Base-by-base conservation (phyloP, 2,113 vertebrate genomes). In the Oxyruncus cristatus region DNA sequence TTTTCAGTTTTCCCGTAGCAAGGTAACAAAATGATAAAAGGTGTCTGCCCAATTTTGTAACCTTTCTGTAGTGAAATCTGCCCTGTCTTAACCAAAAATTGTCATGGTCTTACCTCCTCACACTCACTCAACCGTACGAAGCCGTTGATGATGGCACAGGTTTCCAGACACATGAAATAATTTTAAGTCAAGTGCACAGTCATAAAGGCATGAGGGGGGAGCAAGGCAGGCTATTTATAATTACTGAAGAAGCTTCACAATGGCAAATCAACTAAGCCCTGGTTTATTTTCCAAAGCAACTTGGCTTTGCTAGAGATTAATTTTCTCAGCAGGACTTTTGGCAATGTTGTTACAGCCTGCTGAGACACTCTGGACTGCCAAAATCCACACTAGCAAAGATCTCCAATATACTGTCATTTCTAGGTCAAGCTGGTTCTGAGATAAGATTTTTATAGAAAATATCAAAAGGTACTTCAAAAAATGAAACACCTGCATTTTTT, bases 301-400 rank as follows among this genome's bases (percentile, higher is more conserved):
- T 85, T 70, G 53, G 58, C 72, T 86, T 52, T 83, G 65, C 39
- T 81, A 92, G 83, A 89, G 65, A 93, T 84, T 90, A 52, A 92
- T 95, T 90, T 94, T 95, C 85, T 84, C 88, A 23, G 37, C 55
- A 61, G 42, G 75, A 88, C 56, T 91, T 93, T 46, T 93, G 88
- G 90, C 79, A 89, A 67, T 32, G 14, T 47, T 73, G 50, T 47
- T 84, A 89, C 23, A 93, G 42, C 73, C 83, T 89, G 67, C 68
- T 68, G 85, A 92, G 93, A 84, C 32, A 24, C 44, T 89, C 23
- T 6, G 37, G 76, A 84, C 47, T 86, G 84, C 72, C 88, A 95
- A 96, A 92, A 86, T 92, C 52, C 85, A 68, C 85, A 68, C 21
- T n/a, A 68, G 88, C 17, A 75, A 91, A 65, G 53, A 53, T 92